Conservation (phyloP, 2,888 invertebrate genomes). For the Papilio protenor region DNA sequence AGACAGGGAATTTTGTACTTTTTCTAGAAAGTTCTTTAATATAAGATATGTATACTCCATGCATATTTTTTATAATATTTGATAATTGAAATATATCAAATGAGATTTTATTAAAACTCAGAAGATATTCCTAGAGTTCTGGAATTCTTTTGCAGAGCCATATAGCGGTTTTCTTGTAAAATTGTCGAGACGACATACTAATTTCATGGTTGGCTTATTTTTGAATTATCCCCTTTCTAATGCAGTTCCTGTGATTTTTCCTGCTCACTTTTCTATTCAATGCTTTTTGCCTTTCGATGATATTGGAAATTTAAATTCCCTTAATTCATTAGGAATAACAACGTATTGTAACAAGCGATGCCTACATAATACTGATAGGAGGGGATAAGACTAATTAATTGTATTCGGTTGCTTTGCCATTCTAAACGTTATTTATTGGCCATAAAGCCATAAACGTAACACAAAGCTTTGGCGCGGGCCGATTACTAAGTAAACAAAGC, state of each 20-base stretch:
- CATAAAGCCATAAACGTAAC: conserved; percentile 57
- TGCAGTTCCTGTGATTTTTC: too few species aligned
- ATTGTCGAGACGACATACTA: too few species aligned
- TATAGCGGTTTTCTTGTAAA: too few species aligned
- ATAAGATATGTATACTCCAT: too few species aligned
- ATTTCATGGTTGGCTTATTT: too few species aligned
- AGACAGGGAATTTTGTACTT: background rate
- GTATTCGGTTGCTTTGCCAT: conserved; percentile 49
- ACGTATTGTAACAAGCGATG: conserved; percentile 2
- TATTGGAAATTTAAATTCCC: background rate
- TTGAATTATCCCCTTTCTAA: too few species aligned
- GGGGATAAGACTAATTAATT: conserved; percentile 58
- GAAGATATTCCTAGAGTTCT: too few species aligned
- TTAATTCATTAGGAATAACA: conserved; percentile 23
- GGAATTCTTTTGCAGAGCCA: too few species aligned
- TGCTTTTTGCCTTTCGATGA: background rate
- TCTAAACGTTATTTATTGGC: conserved; percentile 57
- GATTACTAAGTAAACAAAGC: conserved; percentile 57
- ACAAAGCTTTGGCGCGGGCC: conserved; percentile 54
- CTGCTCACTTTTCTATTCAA: too few species aligned
- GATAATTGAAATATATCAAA: too few species aligned
- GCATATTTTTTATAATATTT: too few species aligned
- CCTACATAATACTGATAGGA: conserved; percentile 34
- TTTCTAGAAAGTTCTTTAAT: background rate
- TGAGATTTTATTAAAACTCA: too few species aligned